Conservation (phyloP, 2,888 invertebrate genomes). For the Parnassius apollo region DNA sequence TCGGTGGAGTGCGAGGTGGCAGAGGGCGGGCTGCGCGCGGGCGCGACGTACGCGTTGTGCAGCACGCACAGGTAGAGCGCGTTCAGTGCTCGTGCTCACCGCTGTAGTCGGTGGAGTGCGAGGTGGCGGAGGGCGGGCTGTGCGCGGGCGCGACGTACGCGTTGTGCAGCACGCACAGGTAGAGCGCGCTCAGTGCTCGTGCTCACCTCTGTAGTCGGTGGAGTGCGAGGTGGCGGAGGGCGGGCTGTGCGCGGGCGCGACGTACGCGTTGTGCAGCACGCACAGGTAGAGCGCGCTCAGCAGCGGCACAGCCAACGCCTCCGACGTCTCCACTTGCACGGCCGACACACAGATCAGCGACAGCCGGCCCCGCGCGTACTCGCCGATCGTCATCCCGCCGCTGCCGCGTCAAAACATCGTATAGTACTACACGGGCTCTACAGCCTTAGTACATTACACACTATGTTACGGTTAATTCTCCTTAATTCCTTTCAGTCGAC, state of each 20-base stretch:
- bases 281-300: slow-evolving; percentile 70
- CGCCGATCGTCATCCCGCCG: slow-evolving; percentile 66
- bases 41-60: no score
- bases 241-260: slow-evolving; percentile 40
- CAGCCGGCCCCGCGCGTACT: slow-evolving; percentile 56
- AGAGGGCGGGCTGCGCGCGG: no score
- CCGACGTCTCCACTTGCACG: slow-evolving; percentile 63
- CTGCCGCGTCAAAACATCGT: slow-evolving; percentile 36
- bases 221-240: slow-evolving; percentile 43
- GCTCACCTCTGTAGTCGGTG: slow-evolving; percentile 53
- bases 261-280: slow-evolving; percentile 59
- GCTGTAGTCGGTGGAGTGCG: no score
- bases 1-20: no score
- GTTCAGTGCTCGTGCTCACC: no score
- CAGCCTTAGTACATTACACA: no score
- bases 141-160: slow-evolving; percentile 40
- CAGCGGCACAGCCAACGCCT: slow-evolving; percentile 64
- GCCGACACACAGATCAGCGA: slow-evolving; percentile 69
- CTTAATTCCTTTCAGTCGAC: no score
- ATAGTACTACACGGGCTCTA: no score
- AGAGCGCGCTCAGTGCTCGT: slow-evolving; percentile 56
- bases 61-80: no score
- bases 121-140: slow-evolving; percentile 10
- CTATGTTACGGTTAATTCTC: no score
- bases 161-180: slow-evolving; percentile 69